phyloP scores from a whole-genome alignment of 2,888 invertebrate genomes.

The Phalangium opilio region DNA sequence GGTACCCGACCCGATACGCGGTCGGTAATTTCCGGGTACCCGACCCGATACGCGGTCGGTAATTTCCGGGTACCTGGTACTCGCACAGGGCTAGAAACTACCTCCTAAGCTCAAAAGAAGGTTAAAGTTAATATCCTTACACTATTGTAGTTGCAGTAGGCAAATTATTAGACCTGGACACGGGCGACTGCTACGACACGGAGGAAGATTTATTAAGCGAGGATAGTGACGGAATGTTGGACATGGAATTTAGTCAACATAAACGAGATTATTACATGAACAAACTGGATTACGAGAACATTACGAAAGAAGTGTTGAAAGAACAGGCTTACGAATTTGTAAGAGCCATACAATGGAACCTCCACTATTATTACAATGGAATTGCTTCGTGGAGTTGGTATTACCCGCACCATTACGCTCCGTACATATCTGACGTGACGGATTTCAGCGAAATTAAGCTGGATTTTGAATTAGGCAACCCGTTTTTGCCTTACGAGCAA shows the following conservation, averaged over 20 bases:
- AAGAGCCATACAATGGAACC: conserved; percentile 87
- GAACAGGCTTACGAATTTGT: conserved; percentile 79
- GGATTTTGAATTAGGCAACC: conserved; percentile 65
- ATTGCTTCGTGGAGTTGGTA: conserved; percentile 95
- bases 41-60: no score
- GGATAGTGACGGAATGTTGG: conserved; percentile 8
- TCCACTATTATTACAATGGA: conserved; percentile 91
- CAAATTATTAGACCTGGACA: conserved; percentile 19
- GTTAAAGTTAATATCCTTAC: neutral
- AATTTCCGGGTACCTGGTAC: no score
- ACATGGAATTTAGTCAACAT: conserved; percentile 56
- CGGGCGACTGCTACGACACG: conserved; percentile 33
- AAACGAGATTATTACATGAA: conserved; percentile 83
- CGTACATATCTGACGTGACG: conserved; percentile 82
- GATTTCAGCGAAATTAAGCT: conserved; percentile 56
- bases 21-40: no score
- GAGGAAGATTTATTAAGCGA: conserved; percentile 35
- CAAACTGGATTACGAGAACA: conserved; percentile 63
- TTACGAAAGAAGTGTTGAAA: conserved; percentile 60
- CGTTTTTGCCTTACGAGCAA: conserved; percentile 87
- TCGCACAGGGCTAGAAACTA: no score
- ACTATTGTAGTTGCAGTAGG: neutral
- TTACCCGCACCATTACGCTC: conserved; percentile 94
- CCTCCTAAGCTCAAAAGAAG: no score
- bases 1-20: no score